These are phyloP conservation scores for Austrofundulus limnaeus DNA, from an alignment of 2,113 vertebrate species.

Conservation along the genomic window DNA sequence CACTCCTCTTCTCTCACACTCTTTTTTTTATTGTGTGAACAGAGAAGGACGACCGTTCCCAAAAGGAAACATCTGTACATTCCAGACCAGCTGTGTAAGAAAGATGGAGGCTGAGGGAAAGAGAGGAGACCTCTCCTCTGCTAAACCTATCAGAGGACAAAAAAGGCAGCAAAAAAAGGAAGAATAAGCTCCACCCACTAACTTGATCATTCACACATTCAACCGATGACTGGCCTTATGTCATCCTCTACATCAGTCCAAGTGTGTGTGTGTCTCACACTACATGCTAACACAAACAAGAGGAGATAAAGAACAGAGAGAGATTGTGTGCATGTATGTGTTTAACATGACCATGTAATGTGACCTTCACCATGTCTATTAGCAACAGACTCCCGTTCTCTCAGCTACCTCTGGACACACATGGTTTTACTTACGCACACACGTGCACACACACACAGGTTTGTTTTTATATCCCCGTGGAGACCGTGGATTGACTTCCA, in stretches of 20 bases:
- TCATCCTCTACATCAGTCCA: constrained; percentile 6
- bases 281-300: background rate
- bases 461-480: too few relatives aligned
- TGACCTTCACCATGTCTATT: constrained; percentile 75
- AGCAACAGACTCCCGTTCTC: constrained; percentile 75
- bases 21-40: constrained; percentile 72
- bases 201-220: constrained; percentile 41
- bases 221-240: constrained; percentile 30
- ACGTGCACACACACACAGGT: constrained; percentile 34
- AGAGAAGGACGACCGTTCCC: constrained; percentile 76
- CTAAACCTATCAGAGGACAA: constrained; percentile 59
- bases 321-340: constrained; percentile 35
- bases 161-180: constrained; percentile 26
- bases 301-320: constrained; percentile 18
- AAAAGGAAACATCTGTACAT: constrained; percentile 98
- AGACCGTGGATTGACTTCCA: too few relatives aligned
- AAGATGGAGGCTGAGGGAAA: constrained; percentile 51
- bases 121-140: constrained; percentile 42
- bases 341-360: constrained; percentile 69
- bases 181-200: constrained; percentile 32
- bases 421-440: constrained; percentile 71
- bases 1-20: constrained; percentile 21
- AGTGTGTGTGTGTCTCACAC: constrained; percentile 16
- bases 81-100: constrained; percentile 95
- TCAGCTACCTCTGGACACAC: constrained; percentile 71